Evolutionary conservation across 2,888 invertebrate species (phyloP), one percentile per base, ranked within the genome.

Genomic region (Coenonympha arcania): DNA sequence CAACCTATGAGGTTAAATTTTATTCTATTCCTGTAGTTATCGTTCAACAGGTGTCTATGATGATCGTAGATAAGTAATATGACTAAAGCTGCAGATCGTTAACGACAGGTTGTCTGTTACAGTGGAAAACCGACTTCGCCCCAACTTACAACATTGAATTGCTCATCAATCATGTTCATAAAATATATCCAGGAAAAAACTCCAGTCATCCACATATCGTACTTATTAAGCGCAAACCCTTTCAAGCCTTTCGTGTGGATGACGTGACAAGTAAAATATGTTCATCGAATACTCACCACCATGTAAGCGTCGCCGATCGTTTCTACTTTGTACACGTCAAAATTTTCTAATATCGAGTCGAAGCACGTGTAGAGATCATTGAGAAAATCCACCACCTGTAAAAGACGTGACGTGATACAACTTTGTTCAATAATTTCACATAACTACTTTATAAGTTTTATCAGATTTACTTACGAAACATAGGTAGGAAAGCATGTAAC

Each of bases 331-430:
- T 96, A 96, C 0, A 95, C 95, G 66, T 96, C 95, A 68, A 94
- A 97, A 73, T 94, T 92, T 65, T 95, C 96, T 64, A 98, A 92
- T 57, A 95, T 96, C 0, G 95, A 95, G 75, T 98, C 98, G 68
- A 98, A 98, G 64, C 94, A 93, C 2, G 97, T 97, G 82, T 98
- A 98, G 31, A 98, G 87, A 76, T 96, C 96, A 73, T 98, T 98
- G 37, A 98, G 82, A 68, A 98, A 93, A 75, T 95, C 93, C 5
- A 98, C 97, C 28, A 98, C 95, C 94, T 95, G 81, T 4, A 71
- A 75, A 5, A 5, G 11, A 4, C 1, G 13, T 30, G 2, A 28
- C n/a, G n/a, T n/a, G n/a, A n/a, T n/a, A n/a, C n/a, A n/a, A n/a
- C n/a, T n/a, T 2, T 28, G 9, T 9, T 2, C 2, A 24, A 2